Evolutionary conservation across 2,113 vertebrate genomes (phyloP).

Genomic region (Microtus oregoni): DNA sequence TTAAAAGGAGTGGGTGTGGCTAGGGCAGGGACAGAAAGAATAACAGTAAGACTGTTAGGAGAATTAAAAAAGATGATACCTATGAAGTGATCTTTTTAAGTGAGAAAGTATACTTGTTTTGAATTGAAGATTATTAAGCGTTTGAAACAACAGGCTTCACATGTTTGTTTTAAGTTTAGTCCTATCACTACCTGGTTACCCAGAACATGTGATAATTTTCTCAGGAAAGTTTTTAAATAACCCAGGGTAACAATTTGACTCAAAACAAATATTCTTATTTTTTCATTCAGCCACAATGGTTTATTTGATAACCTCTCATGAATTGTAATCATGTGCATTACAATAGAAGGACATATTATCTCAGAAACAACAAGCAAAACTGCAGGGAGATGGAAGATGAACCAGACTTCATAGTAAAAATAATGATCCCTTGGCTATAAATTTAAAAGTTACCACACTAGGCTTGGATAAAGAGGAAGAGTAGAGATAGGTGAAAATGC

Average conservation of each 20-base stretch:
- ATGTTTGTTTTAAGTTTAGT: background rate
- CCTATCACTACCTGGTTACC: background rate
- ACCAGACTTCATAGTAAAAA: background rate
- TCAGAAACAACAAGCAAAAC: background rate
- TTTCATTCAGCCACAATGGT: background rate
- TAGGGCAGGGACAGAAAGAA: too few species aligned
- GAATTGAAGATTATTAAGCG: background rate
- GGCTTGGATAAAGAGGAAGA: background rate
- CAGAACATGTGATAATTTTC: background rate
- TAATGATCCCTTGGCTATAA: background rate
- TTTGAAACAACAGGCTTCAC: background rate
- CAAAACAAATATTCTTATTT: background rate
- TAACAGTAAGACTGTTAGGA: background rate
- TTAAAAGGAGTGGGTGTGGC: too few species aligned
- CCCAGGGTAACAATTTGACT: background rate
- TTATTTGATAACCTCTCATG: background rate
- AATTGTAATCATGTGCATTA: background rate
- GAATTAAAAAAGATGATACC: background rate
- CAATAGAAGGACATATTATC: background rate
- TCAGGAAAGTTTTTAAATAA: background rate
- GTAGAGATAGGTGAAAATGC: fast-evolving
- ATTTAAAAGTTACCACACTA: background rate
- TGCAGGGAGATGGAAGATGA: background rate
- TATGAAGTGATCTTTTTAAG: background rate
- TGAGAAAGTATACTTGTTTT: background rate